Conservation (phyloP, 2,888 invertebrate species). For the Ormyrus rosae region DNA sequence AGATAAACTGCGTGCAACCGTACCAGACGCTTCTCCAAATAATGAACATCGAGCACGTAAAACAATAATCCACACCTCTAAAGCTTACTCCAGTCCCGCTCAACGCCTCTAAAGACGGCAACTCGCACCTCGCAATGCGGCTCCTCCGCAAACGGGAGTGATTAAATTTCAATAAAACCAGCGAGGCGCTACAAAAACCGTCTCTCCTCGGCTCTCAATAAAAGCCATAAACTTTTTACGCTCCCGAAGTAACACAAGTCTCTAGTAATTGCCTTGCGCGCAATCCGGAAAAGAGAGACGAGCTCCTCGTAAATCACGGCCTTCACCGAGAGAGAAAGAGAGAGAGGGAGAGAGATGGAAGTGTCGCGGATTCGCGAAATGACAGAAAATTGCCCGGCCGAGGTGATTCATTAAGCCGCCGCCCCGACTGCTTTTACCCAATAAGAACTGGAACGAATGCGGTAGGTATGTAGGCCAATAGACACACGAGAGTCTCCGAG, state of each 20-base stretch:
- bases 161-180: conserved; percentile 52
- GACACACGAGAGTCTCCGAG: background rate
- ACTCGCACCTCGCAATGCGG: background rate
- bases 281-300: conserved; percentile 42
- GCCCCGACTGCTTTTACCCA: conserved; percentile 9
- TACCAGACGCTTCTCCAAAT: too few species aligned
- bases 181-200: background rate
- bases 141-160: conserved; percentile 13
- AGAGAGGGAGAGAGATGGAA: background rate
- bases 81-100: too few species aligned
- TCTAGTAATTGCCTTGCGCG: conserved; percentile 26
- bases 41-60: too few species aligned
- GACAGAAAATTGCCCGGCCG: conserved; percentile 42
- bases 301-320: conserved; percentile 36
- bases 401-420: conserved; percentile 35
- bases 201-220: conserved; percentile 9
- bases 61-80: too few species aligned
- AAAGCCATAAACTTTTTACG: conserved; percentile 32
- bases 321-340: background rate
- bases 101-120: background rate
- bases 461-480: conserved; percentile 38
- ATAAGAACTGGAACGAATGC: conserved; percentile 47
- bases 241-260: conserved; percentile 3
- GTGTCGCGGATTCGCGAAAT: conserved; percentile 44
- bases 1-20: too few species aligned